A percentile compares a stretch with the other conserved stretches of the same genome.
These are phyloP conservation scores for Steatocranus sp. DNA, from an alignment of 2,797 vertebrate genomes.

Conservation along the genomic window DNA sequence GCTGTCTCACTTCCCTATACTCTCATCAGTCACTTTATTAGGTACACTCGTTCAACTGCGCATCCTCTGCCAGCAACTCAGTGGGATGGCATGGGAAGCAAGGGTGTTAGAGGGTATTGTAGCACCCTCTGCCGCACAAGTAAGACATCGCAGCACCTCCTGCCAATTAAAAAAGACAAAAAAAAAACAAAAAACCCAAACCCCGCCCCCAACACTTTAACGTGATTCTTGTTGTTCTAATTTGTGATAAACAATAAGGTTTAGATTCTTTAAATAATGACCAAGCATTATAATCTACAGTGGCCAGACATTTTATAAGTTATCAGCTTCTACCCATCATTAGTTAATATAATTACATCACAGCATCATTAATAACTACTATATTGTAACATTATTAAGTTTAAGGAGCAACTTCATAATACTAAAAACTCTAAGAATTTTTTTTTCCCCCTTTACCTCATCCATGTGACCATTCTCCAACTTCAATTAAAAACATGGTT, in stretches of 20 bases:
- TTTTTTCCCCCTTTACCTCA: background rate
- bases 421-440: background rate
- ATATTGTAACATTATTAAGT: background rate
- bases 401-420: background rate
- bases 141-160: background rate
- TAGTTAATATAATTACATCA: background rate
- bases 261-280: background rate
- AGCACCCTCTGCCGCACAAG: background rate
- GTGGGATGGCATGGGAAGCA: too few relatives aligned
- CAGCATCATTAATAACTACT: background rate
- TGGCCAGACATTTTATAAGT: background rate
- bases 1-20: background rate
- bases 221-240: background rate
- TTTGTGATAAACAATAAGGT: background rate
- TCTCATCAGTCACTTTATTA: background rate
- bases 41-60: accelerated
- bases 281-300: background rate
- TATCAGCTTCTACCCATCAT: background rate
- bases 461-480: background rate
- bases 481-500: background rate
- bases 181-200: background rate
- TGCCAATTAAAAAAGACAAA: accelerated
- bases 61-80: background rate
- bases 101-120: background rate
- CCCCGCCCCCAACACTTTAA: background rate